Base-by-base conservation (phyloP, 2,113 vertebrate genomes). In the Thalassoma bifasciatum region DNA sequence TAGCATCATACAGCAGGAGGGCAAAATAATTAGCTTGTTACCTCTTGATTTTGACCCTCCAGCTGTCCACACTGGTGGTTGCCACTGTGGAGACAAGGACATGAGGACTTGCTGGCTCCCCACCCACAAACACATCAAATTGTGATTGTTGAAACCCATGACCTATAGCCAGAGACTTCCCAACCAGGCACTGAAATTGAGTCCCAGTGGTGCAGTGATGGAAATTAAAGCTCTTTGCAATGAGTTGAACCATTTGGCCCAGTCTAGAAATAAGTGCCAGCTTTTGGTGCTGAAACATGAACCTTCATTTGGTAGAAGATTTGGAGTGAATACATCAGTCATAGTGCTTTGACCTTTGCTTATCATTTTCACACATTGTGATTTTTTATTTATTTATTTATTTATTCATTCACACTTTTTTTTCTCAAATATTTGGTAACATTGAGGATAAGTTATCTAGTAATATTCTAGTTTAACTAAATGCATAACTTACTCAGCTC, bases 21-120 rank as follows among this genome's bases (percentile, higher is more conserved):
- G 13, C 14, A 38, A 47, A 65, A 68, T 36, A 34, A 44, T 44
- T n/a, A 49, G 8, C 46, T 57, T 47, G 53, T 68, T 68, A 57
- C 10, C 50, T 42, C 49, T 14, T 66, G n/a, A 36, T 37, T 16
- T 4, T 10, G 8, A 49, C 50, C 51, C 22, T 46, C 52, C 12
- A 36, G 49, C 63, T 53, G 36, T 49, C 46, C 19, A 49, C 17
- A n/a, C 46, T 7, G n/a, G 46, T 17, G n/a, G 19, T n/a, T 19
- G 44, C 4, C 44, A n/a, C 44, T n/a, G 44, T 17, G n/a, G 44
- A 47, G 46, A 49, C 46, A 49, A 49, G 46, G 46, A 49, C 46
- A 49, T 21, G 46, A n/a, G 19, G 46, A 19, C 17, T 8, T 49
- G 19, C 46, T n/a, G 46, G 19, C 46, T 49, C 3, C 46, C 17